phyloP scores from a whole-genome alignment of 2,113 vertebrate genomes.

The Petrocephalus zakoni region DNA sequence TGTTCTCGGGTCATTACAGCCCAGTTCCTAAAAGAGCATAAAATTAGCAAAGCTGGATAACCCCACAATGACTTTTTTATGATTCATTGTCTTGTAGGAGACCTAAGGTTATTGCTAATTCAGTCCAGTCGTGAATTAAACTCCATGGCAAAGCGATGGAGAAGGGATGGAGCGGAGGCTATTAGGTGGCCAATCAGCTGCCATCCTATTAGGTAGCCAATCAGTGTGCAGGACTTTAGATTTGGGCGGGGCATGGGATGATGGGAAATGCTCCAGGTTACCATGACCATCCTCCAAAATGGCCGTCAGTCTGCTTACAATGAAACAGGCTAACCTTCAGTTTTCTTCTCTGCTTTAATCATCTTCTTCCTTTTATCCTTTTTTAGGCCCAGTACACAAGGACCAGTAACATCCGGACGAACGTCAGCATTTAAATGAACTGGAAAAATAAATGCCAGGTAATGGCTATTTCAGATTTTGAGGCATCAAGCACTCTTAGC shows the following conservation, averaged over 20 bases:
- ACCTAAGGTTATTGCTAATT: slow-evolving; percentile 4
- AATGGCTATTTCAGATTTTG: background rate
- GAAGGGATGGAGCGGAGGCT: background rate
- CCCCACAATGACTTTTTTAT: background rate
- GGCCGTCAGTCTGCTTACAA: background rate
- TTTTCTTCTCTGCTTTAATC: background rate
- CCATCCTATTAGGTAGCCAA: background rate
- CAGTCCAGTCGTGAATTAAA: background rate
- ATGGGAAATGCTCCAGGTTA: background rate
- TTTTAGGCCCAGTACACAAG: background rate
- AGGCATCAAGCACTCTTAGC: background rate
- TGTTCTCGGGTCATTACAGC: background rate
- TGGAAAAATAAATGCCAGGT: background rate
- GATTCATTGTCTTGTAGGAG: background rate
- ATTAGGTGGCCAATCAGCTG: too few relatives aligned
- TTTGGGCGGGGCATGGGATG: background rate
- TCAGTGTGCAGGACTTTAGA: background rate
- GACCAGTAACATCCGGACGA: background rate
- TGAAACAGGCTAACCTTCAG: background rate
- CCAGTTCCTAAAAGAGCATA: background rate
- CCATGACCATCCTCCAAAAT: background rate
- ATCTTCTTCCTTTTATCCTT: background rate
- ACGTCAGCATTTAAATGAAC: background rate
- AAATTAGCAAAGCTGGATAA: background rate
- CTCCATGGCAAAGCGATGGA: background rate